A percentile compares a stretch with the other conserved stretches of the same genome.
Conservation (phyloP, 2,797 vertebrate species). For the Botia kubotai region DNA sequence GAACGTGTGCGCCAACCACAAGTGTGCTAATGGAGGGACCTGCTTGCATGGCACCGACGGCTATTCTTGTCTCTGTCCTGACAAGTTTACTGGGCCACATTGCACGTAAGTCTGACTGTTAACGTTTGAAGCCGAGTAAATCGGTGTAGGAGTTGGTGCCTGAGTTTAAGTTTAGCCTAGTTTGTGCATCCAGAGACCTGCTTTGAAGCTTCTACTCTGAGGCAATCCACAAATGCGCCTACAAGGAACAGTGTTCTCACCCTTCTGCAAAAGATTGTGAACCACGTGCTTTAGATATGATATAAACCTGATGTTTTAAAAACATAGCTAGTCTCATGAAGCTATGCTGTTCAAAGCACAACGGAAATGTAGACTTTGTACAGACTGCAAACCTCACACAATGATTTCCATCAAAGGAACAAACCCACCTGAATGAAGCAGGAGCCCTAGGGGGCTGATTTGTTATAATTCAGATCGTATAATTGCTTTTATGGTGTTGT, state of each 20-base stretch:
- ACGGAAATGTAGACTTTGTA: slow-evolving; percentile 33
- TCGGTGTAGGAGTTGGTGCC: neutral
- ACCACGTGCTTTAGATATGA: slow-evolving; percentile 23
- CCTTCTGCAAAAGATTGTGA: slow-evolving; percentile 9
- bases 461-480: slow-evolving; percentile 51
- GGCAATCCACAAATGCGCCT: neutral
- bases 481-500: slow-evolving; percentile 47
- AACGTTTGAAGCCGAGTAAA: neutral
- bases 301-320: slow-evolving; percentile 7
- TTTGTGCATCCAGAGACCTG: neutral
- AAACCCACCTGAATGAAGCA: slow-evolving; percentile 21
- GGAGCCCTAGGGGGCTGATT: slow-evolving; percentile 43
- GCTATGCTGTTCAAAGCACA: slow-evolving; percentile 20
- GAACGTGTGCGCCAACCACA: slow-evolving; percentile 81
- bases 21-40: slow-evolving; percentile 86
- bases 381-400: slow-evolving; percentile 32
- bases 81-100: slow-evolving; percentile 86
- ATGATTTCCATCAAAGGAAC: slow-evolving; percentile 29
- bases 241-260: neutral
- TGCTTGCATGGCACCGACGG: slow-evolving; percentile 80
- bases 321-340: slow-evolving; percentile 25
- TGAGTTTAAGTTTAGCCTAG: slow-evolving; percentile 23
- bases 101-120: slow-evolving; percentile 82
- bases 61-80: slow-evolving; percentile 85
- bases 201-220: slow-evolving; percentile 9